Evolutionary conservation across 2,797 vertebrate genomes (phyloP), one percentile per base, ranked within the genome.

Genomic region (Cossypha polioptera): DNA sequence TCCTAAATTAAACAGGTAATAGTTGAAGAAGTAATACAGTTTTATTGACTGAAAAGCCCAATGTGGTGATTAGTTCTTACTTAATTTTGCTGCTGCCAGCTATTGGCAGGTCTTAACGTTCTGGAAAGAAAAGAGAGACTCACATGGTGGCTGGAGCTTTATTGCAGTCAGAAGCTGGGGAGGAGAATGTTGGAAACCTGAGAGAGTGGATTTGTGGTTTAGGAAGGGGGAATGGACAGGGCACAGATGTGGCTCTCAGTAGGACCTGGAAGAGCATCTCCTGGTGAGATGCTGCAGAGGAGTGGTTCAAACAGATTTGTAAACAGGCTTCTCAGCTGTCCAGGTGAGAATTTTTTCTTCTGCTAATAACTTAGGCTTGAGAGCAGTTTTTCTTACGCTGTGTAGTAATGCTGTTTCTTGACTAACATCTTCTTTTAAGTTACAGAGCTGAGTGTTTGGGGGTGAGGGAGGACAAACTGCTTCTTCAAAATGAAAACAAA

Each of bases 401-500:
- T 7, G 40, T 80, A 91, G 67, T 81, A 88, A 38, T 57, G 86
- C 65, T 74, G 62, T 88, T 95, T 80, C 84, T 93, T 86, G 68
- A 83, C 85, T 78, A 87, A 86, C 36, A 24, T 92, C 69, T 87
- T 75, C 25, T 1, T 92, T 90, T 89, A 47, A 77, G 85, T 40
- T 65, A 50, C 3, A 0, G 81, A 83, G 59, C 72, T 48, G 81
- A 38, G 51, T 92, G 78, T 92, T 94, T 58, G 61, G 59, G 90
- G 94, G 50, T 82, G 84, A 94, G 93, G 65, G 88, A 95, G 89
- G 91, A 89, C 87, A 86, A 84, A 80, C 74, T 72, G 47, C 86
- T 80, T 82, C 78, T 93, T 95, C 47, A 36, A 31, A 75, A 63
- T 18, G 91, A 91, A 94, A 96, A 96, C 83, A 94, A 94, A 92